Evolutionary conservation across 2,888 invertebrate genomes (phyloP), one percentile per base, ranked within the genome.

Genomic region (Drepanosiphum platanoidis): DNA sequence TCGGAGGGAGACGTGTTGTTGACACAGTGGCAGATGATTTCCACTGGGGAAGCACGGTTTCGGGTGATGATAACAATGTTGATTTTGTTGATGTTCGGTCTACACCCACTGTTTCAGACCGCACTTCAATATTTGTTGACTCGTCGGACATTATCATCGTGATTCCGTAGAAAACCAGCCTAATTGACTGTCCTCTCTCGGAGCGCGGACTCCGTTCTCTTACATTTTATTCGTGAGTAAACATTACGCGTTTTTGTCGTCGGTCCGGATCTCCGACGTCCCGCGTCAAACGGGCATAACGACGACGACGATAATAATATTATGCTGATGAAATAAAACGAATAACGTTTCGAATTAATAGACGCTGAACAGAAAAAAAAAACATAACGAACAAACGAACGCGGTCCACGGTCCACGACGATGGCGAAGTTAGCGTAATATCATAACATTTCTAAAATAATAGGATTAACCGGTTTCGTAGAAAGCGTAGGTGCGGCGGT

Each of bases 401-500:
- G 9, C 27, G 34, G 36, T 68, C 75, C n/a, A 22, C n/a, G n/a
- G n/a, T n/a, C n/a, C n/a, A n/a, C n/a, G n/a, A n/a, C n/a, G n/a
- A 52, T 9, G 3, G 32, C 27, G 13, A 75, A 66, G 66, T 75
- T 52, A 30, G 68, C 52, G 30, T 84, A 71, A 3, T 32, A 66
- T 75, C 64, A 84, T 77, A n/a, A 32, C 22, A 42, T 77, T 58
- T 46, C 42, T 83, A 34, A 61, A 83, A 83, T 83, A 84, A 84
- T 58, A n/a, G 58, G 77, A 52, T 77, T 68, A 68, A 84, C 83
- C 83, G 83, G 83, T 83, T 83, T 68, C 74, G 52, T 9, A 30
- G 68, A 84, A 84, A 77, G 84, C 84, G 75, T 84, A 84, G 84
- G 75, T 46, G 75, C 52, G 22, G 1, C 27, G 66, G 84, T 77